Conservation (phyloP, 2,113 vertebrate genomes). For the Urocitellus parryii region DNA sequence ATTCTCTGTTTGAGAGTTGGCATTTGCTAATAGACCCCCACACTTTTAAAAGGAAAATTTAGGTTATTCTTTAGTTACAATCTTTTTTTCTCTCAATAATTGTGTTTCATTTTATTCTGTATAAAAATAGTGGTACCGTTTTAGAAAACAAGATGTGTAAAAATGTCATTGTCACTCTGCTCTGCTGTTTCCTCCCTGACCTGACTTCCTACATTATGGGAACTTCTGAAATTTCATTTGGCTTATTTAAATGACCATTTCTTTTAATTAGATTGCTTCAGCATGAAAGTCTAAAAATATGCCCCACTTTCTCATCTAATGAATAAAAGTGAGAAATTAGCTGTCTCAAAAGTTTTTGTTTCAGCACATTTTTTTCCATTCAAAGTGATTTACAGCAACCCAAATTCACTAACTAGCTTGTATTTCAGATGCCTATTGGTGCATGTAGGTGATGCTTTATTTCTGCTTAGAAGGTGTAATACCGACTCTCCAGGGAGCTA, state of each 20-base stretch:
- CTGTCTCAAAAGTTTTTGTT: constrained; percentile 81
- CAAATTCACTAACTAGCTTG: constrained; percentile 71
- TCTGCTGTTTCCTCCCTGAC: constrained; percentile 65
- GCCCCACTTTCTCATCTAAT: constrained; percentile 75
- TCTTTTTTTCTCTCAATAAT: background rate
- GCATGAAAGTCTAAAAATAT: constrained; percentile 70
- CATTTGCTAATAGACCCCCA: background rate
- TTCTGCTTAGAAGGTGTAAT: constrained; percentile 72
- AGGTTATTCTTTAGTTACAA: background rate
- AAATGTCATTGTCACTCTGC: background rate
- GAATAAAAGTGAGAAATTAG: constrained; percentile 77
- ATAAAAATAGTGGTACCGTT: background rate
- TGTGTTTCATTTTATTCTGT: background rate
- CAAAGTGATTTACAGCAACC: constrained; percentile 77
- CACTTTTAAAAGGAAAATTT: background rate
- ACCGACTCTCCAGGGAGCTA: constrained; percentile 43
- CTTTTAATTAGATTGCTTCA: constrained; percentile 78
- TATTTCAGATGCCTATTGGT: constrained; percentile 65
- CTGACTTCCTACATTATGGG: constrained; percentile 59
- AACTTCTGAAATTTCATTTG: constrained; percentile 68
- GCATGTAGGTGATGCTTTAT: constrained; percentile 67
- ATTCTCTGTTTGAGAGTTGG: background rate
- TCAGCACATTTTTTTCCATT: constrained; percentile 65
- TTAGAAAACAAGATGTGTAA: constrained; percentile 56
- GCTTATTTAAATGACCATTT: constrained; percentile 71